Evolutionary conservation across 2,113 vertebrate genomes (phyloP).

Genomic region (Heptranchias perlo): DNA sequence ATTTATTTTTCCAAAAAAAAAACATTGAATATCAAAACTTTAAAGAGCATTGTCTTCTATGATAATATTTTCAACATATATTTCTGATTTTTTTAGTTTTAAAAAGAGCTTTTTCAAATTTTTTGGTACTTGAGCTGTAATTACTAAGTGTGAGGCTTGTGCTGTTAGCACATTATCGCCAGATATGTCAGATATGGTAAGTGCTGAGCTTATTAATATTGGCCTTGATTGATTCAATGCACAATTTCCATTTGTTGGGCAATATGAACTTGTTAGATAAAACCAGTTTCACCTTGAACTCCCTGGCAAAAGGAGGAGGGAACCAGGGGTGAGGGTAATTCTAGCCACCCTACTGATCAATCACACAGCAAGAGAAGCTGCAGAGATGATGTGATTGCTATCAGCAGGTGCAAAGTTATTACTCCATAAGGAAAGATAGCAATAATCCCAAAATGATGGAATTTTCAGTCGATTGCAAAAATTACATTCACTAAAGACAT

Average conservation of each 20-base stretch:
- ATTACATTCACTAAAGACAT: background rate
- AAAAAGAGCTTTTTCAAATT: background rate
- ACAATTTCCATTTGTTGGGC: background rate
- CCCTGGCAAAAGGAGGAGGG: background rate
- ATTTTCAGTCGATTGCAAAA: background rate
- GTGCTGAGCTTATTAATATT: conserved; percentile 4
- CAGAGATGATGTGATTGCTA: background rate
- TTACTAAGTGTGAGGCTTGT: background rate
- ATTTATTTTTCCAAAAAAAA: background rate
- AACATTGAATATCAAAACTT: background rate
- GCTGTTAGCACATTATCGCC: background rate
- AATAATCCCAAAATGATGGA: background rate
- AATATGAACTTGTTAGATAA: background rate
- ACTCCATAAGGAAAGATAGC: background rate
- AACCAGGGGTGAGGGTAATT: background rate
- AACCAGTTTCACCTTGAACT: conserved; percentile 13
- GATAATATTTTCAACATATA: background rate
- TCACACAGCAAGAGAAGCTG: background rate
- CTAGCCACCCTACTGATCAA: background rate
- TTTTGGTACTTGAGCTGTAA: background rate
- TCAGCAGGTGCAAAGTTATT: conserved; percentile 3
- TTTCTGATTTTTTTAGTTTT: background rate
- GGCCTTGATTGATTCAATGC: background rate
- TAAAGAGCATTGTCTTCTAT: background rate
- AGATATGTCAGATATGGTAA: background rate